phyloP scores from a whole-genome alignment of 2,113 vertebrate species.

The Alosa alosa region DNA sequence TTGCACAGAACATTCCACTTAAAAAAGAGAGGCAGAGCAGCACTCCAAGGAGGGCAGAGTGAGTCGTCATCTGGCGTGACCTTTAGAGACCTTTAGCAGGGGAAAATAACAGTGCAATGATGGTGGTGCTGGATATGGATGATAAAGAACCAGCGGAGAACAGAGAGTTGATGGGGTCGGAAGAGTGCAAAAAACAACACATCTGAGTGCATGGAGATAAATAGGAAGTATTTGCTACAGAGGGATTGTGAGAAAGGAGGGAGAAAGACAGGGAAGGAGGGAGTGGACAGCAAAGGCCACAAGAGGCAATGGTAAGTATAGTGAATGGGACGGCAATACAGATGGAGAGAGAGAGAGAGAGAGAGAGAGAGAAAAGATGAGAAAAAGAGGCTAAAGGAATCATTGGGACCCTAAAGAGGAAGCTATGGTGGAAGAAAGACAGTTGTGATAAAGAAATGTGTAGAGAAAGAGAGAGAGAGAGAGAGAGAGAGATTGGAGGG shows the following conservation, averaged over 20 bases:
- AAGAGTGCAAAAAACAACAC: no score
- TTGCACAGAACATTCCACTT: not conserved
- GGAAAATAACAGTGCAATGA: constrained; percentile 4
- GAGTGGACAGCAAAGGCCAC: not conserved
- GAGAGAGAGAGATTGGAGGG: not conserved
- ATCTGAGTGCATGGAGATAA: not conserved
- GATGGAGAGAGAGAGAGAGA: constrained; percentile 19
- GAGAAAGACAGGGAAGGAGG: not conserved
- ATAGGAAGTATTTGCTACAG: not conserved
- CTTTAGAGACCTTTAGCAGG: not conserved
- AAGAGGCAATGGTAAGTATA: not conserved
- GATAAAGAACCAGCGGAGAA: not conserved
- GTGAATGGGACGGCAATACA: constrained; percentile 36
- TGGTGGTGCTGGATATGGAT: not conserved
- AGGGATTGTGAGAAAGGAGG: not conserved
- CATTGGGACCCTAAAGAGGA: not conserved
- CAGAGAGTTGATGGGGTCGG: not conserved
- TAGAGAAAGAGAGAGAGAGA: not conserved
- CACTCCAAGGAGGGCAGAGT: not conserved
- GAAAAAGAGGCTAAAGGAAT: not conserved
- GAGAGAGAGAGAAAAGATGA: not conserved
- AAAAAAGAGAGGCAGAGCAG: not conserved
- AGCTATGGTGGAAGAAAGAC: not conserved
- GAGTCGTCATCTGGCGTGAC: not conserved
- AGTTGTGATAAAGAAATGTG: not conserved